phyloP scores from a whole-genome alignment of 2,888 invertebrate genomes.

The Cacoxenus indagator region DNA sequence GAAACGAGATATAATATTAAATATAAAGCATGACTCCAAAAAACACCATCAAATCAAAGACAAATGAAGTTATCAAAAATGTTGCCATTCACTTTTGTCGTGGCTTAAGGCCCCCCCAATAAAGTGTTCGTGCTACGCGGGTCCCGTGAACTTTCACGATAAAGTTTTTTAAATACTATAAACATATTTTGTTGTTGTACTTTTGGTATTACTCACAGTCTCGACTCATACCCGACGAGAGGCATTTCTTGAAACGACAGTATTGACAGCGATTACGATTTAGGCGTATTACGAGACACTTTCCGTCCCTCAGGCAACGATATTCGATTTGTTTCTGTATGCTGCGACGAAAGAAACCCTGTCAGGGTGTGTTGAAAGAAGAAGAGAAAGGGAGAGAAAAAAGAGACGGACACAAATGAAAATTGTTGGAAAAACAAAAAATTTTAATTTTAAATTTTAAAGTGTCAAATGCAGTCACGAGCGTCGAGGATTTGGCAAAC shows the following conservation, averaged over 20 bases:
- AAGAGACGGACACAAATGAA: not conserved
- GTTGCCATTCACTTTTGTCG: slow-evolving; percentile 36
- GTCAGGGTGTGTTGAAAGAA: slow-evolving; percentile 57
- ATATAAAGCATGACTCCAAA: slow-evolving; percentile 31
- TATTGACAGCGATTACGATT: slow-evolving; percentile 96
- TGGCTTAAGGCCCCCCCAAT: slow-evolving; percentile 32
- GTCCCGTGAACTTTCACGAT: not conserved
- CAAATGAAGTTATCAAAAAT: slow-evolving; percentile 52
- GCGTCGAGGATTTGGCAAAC: too few relatives aligned
- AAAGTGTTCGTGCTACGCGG: not conserved
- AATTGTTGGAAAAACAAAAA: not conserved
- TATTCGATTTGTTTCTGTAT: slow-evolving; percentile 98
- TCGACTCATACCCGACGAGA: slow-evolving; percentile 96
- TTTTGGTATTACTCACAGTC: slow-evolving; percentile 84
- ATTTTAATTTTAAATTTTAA: slow-evolving; percentile 12
- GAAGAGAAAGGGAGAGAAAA: not conserved
- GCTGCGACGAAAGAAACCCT: slow-evolving; percentile 96
- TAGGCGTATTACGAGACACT: slow-evolving; percentile 92
- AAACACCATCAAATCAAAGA: slow-evolving; percentile 5
- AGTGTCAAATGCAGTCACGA: slow-evolving; percentile 6
- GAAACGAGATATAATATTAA: slow-evolving; percentile 21
- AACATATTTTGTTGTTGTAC: not conserved
- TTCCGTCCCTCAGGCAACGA: slow-evolving; percentile 92
- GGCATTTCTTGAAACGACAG: slow-evolving; percentile 96
- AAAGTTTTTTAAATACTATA: not conserved